Conservation (phyloP, 2,113 vertebrate species). For the Ceyx cyanopectus region DNA sequence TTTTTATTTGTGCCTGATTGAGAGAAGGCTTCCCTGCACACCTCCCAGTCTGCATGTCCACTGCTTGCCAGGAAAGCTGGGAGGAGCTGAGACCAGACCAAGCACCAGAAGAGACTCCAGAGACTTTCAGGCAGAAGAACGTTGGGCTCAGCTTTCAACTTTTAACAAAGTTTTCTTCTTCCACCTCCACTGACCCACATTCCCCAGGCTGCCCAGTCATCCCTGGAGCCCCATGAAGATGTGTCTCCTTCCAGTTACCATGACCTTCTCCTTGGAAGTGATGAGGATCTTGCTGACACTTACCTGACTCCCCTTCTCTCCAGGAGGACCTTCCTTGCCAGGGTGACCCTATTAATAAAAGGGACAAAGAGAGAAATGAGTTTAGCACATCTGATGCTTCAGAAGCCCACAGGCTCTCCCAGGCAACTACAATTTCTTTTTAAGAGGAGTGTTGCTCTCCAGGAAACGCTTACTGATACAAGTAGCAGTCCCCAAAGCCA, state of each 20-base stretch:
- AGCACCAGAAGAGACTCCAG: background rate
- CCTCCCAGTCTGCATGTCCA: rapidly evolving
- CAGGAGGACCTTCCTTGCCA: constrained; percentile 94
- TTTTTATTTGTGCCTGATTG: background rate
- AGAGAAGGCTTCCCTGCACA: background rate
- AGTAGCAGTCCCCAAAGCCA: background rate
- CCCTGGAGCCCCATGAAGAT: rapidly evolving
- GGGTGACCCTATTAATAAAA: constrained; percentile 89
- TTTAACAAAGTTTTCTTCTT: background rate
- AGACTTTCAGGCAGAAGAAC: background rate
- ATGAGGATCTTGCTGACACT: background rate
- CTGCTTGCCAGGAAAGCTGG: background rate
- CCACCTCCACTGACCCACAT: background rate
- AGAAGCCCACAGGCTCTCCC: background rate
- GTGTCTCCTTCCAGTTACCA: background rate
- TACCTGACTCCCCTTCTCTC: constrained; percentile 94
- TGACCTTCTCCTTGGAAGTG: background rate
- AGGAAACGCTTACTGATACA: background rate
- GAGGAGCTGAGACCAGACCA: background rate
- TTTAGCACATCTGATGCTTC: background rate
- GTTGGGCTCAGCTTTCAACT: background rate
- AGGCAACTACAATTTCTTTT: background rate
- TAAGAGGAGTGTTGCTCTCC: background rate
- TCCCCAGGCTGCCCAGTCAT: background rate
- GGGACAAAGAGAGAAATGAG: background rate